These are phyloP conservation scores for Tenthredo mesomela DNA, from an alignment of 2,888 invertebrate genomes.

Conservation along the genomic window DNA sequence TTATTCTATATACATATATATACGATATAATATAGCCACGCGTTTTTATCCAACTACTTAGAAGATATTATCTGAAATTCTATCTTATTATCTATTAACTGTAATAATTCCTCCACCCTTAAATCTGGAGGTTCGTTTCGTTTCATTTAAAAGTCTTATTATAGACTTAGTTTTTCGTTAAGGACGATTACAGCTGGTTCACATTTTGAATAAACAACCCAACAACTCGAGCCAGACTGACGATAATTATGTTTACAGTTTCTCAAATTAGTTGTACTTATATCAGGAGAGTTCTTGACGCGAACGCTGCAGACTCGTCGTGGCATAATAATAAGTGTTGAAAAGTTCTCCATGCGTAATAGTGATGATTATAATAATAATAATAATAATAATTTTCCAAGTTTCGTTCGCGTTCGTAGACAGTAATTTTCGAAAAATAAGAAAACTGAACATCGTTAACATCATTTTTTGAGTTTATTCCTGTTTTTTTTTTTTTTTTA, in stretches of 20 bases:
- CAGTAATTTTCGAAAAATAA: neutral
- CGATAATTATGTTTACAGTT: conserved; percentile 42
- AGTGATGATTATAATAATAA: neutral
- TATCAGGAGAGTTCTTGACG: conserved; percentile 16
- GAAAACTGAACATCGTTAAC: neutral
- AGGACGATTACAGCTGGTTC: conserved; percentile 1
- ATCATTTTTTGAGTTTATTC: neutral
- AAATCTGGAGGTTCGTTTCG: neutral
- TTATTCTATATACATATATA: neutral
- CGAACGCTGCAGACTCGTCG: neutral
- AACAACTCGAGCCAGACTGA: conserved; percentile 4
- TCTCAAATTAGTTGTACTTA: conserved; percentile 39
- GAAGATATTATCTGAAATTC: neutral
- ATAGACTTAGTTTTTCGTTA: neutral
- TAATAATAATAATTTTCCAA: conserved; percentile 16
- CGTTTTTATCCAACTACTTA: neutral
- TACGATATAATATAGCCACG: neutral
- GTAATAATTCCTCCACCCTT: too few species aligned
- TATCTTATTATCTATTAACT: neutral
- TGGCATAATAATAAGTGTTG: neutral
- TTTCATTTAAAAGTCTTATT: neutral
- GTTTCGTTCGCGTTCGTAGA: neutral
- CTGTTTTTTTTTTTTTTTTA: neutral
- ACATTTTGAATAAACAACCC: neutral
- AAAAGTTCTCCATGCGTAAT: conserved; percentile 1